These are phyloP conservation scores for Heliconius himera DNA, from an alignment of 1,140 invertebrate species.

Conservation along the genomic window DNA sequence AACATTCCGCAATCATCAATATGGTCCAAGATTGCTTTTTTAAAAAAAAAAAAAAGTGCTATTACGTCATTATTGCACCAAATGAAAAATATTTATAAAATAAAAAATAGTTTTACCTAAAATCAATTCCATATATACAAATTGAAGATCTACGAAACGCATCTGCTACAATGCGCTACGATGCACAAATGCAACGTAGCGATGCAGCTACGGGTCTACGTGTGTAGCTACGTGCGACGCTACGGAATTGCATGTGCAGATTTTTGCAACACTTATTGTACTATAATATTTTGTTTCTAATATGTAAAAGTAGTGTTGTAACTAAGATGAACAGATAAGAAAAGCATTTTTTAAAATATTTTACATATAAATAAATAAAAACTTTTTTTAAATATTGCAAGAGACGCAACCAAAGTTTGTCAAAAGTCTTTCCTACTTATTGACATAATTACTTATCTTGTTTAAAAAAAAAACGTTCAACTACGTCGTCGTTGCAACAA, in stretches of 20 bases:
- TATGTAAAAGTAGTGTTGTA: background rate
- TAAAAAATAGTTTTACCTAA: background rate
- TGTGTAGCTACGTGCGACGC: constrained; percentile 63
- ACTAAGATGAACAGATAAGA: background rate
- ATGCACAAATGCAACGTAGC: constrained; percentile 72
- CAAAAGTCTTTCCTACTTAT: too few species aligned
- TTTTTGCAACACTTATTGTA: constrained; percentile 37
- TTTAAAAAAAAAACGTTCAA: too few species aligned
- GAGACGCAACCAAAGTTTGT: too few species aligned
- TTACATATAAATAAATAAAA: background rate
- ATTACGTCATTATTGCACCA: too few species aligned
- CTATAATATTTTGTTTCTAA: background rate
- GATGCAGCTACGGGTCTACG: constrained; percentile 72
- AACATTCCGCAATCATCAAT: too few species aligned
- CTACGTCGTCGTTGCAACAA: too few species aligned
- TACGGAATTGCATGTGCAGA: constrained; percentile 75
- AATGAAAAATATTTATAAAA: background rate
- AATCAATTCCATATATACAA: background rate
- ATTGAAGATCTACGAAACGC: constrained; percentile 51
- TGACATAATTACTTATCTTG: too few species aligned
- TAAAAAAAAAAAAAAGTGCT: too few species aligned
- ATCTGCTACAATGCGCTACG: constrained; percentile 62
- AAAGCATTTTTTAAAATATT: background rate
- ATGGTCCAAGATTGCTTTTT: too few species aligned
- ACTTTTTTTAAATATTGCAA: too few species aligned